A percentile compares a stretch with the other conserved stretches of the same genome.
Evolutionary conservation across 1,140 invertebrate species (phyloP).

Genomic region (Trichomalopsis sarcophagae): DNA sequence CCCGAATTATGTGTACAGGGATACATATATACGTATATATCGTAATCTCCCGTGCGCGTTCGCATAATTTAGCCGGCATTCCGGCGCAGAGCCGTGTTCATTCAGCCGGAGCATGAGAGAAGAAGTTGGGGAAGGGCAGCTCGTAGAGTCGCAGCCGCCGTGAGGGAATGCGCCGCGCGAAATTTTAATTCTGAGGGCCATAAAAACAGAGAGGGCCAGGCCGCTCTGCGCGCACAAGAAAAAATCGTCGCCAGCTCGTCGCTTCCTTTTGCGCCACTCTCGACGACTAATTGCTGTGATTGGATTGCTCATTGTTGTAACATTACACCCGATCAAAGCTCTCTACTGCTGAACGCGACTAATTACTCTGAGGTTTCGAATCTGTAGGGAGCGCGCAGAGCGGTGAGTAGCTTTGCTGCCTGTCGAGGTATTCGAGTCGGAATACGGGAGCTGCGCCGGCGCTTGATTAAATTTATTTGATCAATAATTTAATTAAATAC

Average conservation of each 20-base stretch:
- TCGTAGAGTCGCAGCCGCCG: background rate
- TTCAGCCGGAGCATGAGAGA: background rate
- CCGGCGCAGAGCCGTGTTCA: background rate
- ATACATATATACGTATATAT: background rate
- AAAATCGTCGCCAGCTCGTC: too few species aligned
- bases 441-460: slow-evolving; percentile 4
- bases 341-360: slow-evolving; percentile 31
- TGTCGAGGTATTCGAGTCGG: slow-evolving; percentile 35
- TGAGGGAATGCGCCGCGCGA: background rate
- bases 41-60: background rate
- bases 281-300: slow-evolving; percentile 45
- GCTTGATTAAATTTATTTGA: slow-evolving; percentile 50
- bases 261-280: slow-evolving; percentile 2
- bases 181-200: too few species aligned
- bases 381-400: background rate
- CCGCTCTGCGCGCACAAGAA: too few species aligned
- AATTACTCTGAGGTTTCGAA: slow-evolving; percentile 55
- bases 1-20: background rate
- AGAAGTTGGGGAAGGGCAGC: background rate
- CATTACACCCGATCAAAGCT: slow-evolving; percentile 50
- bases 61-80: background rate
- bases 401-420: slow-evolving; percentile 16
- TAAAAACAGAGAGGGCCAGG: too few species aligned
- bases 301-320: slow-evolving; percentile 52
- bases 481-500: slow-evolving; percentile 52